Base-by-base conservation (phyloP, 2,888 invertebrate species). In the Drosophila helvetica region DNA sequence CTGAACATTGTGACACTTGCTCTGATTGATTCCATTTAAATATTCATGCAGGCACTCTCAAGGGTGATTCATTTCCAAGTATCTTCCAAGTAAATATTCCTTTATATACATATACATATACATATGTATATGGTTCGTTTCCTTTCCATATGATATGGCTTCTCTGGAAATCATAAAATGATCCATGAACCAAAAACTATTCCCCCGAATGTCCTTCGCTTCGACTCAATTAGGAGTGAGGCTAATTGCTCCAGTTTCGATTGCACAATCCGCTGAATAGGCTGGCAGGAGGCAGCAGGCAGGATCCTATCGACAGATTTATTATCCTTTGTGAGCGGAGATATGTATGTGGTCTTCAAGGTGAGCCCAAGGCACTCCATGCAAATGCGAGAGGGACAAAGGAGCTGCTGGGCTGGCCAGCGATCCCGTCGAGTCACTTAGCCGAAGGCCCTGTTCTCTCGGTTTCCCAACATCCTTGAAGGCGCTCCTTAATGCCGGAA, bases 401-500 rank as follows among this genome's bases (percentile, higher is more conserved):
- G 48, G 58, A 56, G 57, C 33, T 12, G 18, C 33, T 12, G 18
- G 66, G 53, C 66, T 43, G 12, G 30, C 30, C 33, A 33, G 12
- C 33, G 12, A 38, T 38, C 38, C 38, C 38, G 69, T 48, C 48
- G 66, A 66, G 65, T 66, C 65, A 66, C 65, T 66, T 66, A 66
- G 65, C 65, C 30, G 56, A 12, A 67, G 65, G 47, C 62, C 15
- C 25, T 15, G 12, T 33, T 33, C 25, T 38, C 42, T 42, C 9
- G n/a, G 38, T 10, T 22, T 3, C 4, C 3, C 6, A 25, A 25
- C 27, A 27, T 27, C 27, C 27, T 27, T 27, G 8, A 27, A 2
- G 27, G 27, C 27, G 27, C 18, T 33, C 45, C 42, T 78, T 80
- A 75, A 79, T 77, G 80, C 86, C 86, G 81, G 81, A 88, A 88